phyloP scores from a whole-genome alignment of 1,140 invertebrate species.

The Tetramorium simillimum region DNA sequence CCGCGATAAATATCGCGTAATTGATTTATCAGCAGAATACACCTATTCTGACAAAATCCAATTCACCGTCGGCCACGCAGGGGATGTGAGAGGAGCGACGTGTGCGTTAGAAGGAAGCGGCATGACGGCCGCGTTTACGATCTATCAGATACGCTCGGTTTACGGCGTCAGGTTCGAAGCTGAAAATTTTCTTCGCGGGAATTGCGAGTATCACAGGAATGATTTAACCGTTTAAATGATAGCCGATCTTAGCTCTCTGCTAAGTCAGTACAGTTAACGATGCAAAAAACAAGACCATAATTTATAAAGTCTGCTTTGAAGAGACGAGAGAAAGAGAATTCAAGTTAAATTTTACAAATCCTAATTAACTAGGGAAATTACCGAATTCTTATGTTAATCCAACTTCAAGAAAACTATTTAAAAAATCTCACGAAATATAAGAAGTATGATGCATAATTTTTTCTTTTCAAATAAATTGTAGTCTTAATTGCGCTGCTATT shows the following conservation, averaged over 20 bases:
- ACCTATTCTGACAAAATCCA: conserved; percentile 47
- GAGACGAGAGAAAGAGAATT: neutral
- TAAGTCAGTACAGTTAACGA: neutral
- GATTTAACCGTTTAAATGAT: neutral
- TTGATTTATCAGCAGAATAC: conserved; percentile 54
- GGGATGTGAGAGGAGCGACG: neutral
- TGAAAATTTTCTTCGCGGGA: conserved; percentile 12
- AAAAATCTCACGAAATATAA: neutral
- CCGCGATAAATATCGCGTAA: conserved; percentile 55
- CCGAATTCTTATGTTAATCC: neutral
- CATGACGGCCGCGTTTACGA: conserved; percentile 29
- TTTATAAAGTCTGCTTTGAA: neutral
- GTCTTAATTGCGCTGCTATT: neutral
- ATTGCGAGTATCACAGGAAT: neutral
- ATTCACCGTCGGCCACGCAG: conserved; percentile 6
- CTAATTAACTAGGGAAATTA: neutral
- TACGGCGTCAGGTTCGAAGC: neutral
- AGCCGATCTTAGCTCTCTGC: too few relatives aligned
- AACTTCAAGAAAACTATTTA: neutral
- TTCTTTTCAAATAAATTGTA: neutral
- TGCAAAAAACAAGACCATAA: neutral
- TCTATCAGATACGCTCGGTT: conserved; percentile 48
- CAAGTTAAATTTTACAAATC: neutral
- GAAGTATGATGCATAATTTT: neutral
- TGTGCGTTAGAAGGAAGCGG: conserved; percentile 16